These are phyloP conservation scores for Xiphydria camelus DNA, from an alignment of 2,888 invertebrate genomes.

Conservation along the genomic window DNA sequence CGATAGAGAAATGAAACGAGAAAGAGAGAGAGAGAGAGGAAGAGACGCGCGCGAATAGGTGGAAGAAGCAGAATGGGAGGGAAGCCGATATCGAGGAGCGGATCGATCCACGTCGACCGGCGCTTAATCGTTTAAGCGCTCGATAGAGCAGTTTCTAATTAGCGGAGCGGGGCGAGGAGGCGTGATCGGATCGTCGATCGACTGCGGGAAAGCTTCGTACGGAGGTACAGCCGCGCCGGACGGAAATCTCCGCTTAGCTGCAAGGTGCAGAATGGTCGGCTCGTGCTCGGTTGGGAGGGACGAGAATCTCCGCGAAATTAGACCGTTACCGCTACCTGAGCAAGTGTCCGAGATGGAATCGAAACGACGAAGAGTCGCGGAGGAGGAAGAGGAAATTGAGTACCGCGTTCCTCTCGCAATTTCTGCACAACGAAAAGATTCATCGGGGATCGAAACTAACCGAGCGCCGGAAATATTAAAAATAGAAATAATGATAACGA, in stretches of 20 bases:
- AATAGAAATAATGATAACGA: too few species aligned
- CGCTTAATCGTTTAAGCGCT: conserved; percentile 43
- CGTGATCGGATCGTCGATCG: conserved; percentile 37
- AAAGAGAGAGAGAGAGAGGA: conserved; percentile 2
- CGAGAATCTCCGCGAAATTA: conserved; percentile 8
- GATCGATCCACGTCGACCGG: conserved; percentile 15
- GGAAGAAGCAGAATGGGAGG: conserved; percentile 11
- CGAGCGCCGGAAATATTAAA: too few species aligned
- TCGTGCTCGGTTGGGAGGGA: conserved; percentile 25
- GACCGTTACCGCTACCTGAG: too few species aligned
- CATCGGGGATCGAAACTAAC: too few species aligned
- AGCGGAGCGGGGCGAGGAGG: conserved; percentile 38
- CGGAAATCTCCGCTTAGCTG: neutral
- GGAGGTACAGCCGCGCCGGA: neutral
- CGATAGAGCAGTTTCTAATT: conserved; percentile 50
- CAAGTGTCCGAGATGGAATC: too few species aligned
- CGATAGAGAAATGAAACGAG: neutral
- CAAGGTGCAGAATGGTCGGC: conserved; percentile 16
- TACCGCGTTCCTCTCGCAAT: too few species aligned
- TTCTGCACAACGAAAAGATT: too few species aligned
- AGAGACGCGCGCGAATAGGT: conserved; percentile 4
- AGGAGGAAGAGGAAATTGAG: too few species aligned
- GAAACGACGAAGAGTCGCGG: too few species aligned
- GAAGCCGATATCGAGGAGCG: conserved; percentile 13
- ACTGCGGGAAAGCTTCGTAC: conserved; percentile 9